Conservation (phyloP, 1,140 invertebrate species). For the Latrodectus geometricus region DNA sequence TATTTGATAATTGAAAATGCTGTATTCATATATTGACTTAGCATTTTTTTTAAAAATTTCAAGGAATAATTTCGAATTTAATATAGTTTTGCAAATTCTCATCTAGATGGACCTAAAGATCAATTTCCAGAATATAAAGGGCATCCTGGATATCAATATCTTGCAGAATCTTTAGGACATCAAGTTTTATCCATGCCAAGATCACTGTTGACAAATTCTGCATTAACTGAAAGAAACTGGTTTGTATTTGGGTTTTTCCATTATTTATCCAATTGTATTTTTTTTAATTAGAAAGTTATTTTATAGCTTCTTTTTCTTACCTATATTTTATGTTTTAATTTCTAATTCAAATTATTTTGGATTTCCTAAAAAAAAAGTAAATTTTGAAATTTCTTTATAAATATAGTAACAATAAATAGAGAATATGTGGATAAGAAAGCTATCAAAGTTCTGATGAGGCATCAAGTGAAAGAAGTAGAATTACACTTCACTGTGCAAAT, state of each 20-base stretch:
- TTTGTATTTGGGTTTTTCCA: slow-evolving; percentile 64
- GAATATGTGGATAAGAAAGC: no score
- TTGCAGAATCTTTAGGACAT: slow-evolving; percentile 76
- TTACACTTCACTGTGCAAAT: no score
- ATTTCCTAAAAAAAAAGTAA: not conserved
- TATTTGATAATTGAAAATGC: no score
- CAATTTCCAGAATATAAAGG: slow-evolving; percentile 73
- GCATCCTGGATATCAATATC: slow-evolving; percentile 76
- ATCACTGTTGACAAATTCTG: slow-evolving; percentile 76
- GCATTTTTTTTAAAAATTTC: no score
- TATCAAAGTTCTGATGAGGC: no score
- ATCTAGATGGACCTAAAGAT: slow-evolving; percentile 61
- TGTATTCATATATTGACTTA: no score
- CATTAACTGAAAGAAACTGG: slow-evolving; percentile 80
- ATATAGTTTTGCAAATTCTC: not conserved
- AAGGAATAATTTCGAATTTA: no score
- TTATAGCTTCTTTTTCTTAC: not conserved
- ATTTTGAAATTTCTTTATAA: not conserved
- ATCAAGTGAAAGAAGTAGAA: no score
- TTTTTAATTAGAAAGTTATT: not conserved
- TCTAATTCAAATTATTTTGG: not conserved
- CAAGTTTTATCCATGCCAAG: slow-evolving; percentile 78
- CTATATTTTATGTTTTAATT: not conserved
- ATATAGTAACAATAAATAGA: no score
- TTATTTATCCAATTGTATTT: not conserved